These are phyloP conservation scores for Ophion ellenae DNA, from an alignment of 2,888 invertebrate genomes.

Conservation along the genomic window DNA sequence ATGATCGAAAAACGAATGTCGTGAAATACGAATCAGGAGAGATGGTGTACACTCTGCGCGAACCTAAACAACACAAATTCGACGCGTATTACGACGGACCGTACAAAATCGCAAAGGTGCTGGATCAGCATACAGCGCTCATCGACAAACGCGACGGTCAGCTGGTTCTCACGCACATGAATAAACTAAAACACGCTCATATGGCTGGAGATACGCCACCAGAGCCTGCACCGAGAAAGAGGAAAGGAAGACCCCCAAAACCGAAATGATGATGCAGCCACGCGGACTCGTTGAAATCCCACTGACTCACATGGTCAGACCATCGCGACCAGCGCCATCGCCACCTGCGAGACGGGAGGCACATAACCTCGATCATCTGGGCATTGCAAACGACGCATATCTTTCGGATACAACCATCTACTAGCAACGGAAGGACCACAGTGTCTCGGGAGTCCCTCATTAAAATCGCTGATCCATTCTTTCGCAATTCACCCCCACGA, in stretches of 20 bases:
- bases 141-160: background rate
- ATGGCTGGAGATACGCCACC: background rate
- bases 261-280: too few relatives aligned
- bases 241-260: too few relatives aligned
- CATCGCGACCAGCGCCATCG: too few relatives aligned
- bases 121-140: background rate
- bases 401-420: too few relatives aligned
- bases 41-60: background rate
- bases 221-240: conserved; percentile 16
- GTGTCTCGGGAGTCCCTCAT: too few relatives aligned
- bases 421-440: too few relatives aligned
- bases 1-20: background rate
- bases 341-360: too few relatives aligned
- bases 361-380: background rate
- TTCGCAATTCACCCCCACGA: too few relatives aligned
- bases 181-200: background rate
- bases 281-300: too few relatives aligned
- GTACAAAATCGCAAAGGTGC: background rate
- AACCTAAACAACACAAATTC: conserved; percentile 7
- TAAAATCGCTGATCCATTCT: too few relatives aligned
- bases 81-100: background rate
- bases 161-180: background rate
- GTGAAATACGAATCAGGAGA: background rate
- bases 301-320: too few relatives aligned
- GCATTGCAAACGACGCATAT: too few relatives aligned